Evolutionary conservation across 2,797 vertebrate genomes (phyloP).

Genomic region (Serranus cabrilla): DNA sequence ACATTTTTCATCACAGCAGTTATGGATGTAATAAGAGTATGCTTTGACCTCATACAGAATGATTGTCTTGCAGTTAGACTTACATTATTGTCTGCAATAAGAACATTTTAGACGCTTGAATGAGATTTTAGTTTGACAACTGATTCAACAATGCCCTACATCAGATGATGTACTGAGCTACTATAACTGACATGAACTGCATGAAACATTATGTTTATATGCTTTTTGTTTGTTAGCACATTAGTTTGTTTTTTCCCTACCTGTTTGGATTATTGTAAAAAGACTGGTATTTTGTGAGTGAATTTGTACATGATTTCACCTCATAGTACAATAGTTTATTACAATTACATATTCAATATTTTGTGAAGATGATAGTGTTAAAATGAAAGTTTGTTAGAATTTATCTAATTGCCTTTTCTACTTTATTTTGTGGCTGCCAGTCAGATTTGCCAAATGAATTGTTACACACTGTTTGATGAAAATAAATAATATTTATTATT

Average conservation of each 20-base stretch:
- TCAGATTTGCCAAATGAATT: conserved; percentile 57
- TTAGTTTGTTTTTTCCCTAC: conserved; percentile 5
- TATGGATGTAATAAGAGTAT: conserved; percentile 40
- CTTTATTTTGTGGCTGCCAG: conserved; percentile 40
- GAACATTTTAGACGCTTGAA: conserved; percentile 35
- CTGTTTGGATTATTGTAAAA: conserved; percentile 21
- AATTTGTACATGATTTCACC: conserved; percentile 10
- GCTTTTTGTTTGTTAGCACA: conserved; percentile 26
- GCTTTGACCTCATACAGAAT: conserved; percentile 27
- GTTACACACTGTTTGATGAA: conserved; percentile 53
- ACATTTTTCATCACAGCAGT: conserved; percentile 23
- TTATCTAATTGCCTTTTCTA: conserved; percentile 60
- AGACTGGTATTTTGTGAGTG: not conserved
- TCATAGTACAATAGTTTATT: conserved; percentile 19
- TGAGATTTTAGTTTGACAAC: conserved; percentile 26
- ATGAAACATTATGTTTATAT: conserved; percentile 25
- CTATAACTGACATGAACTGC: conserved; percentile 25
- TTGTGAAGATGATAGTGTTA: conserved; percentile 33
- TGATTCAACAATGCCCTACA: conserved; percentile 12
- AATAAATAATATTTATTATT: conserved; percentile 71
- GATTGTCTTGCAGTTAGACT: conserved; percentile 39
- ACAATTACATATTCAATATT: conserved; percentile 18
- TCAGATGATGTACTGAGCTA: conserved; percentile 10
- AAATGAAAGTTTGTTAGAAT: conserved; percentile 31
- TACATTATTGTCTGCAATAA: conserved; percentile 23